Conservation (phyloP, 2,797 vertebrate genomes). For the Lepidocolaptes lacrymiger region DNA sequence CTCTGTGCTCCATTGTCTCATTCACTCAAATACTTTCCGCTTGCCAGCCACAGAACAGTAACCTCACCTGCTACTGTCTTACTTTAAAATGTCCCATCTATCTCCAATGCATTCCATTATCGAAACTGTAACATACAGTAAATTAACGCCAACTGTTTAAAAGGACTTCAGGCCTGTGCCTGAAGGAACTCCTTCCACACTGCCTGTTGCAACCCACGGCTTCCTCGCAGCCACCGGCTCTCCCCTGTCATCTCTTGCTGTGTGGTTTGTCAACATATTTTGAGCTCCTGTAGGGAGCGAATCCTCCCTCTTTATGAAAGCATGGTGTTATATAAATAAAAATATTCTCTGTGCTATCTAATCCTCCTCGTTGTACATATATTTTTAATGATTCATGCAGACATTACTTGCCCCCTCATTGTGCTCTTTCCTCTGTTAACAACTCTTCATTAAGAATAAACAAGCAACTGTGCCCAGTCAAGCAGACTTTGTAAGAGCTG, state of each 20-base stretch:
- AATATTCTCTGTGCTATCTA: not conserved
- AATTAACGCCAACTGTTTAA: not conserved
- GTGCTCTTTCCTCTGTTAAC: slow-evolving; percentile 27
- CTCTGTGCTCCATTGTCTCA: not conserved
- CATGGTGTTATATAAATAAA: not conserved
- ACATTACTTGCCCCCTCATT: not conserved
- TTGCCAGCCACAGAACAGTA: not conserved
- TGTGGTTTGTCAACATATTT: not conserved
- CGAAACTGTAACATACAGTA: accelerated
- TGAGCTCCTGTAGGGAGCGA: not conserved
- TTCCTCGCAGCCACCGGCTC: not conserved
- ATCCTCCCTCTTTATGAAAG: not conserved
- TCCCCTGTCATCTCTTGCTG: not conserved
- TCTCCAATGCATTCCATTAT: not conserved
- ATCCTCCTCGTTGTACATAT: not conserved
- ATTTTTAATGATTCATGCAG: slow-evolving; percentile 27
- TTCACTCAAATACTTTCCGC: not conserved
- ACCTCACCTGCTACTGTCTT: not conserved
- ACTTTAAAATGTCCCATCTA: not conserved
- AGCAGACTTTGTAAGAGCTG: slow-evolving; percentile 15
- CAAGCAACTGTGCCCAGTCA: slow-evolving; percentile 35
- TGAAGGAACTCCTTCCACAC: not conserved
- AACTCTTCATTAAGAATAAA: slow-evolving; percentile 37
- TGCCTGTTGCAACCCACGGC: not conserved
- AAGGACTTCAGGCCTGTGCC: not conserved